Evolutionary conservation across 1,140 invertebrate species (phyloP), one percentile per base, ranked within the genome.

Genomic region (Neodiprion virginianus): DNA sequence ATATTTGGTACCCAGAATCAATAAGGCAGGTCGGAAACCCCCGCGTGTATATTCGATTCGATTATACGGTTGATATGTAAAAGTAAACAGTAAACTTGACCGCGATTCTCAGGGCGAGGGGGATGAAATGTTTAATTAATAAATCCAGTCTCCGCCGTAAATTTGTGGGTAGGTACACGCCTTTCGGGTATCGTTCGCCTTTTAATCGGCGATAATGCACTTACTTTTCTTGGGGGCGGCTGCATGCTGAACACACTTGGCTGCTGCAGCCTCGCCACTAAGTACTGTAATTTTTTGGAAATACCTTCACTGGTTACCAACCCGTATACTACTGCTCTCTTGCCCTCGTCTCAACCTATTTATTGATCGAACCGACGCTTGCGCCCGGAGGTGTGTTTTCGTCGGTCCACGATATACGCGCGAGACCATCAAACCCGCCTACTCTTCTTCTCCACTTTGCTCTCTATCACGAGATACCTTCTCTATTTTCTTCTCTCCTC

Each of bases 161-260:
- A 12, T 10, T 17, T 7, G 12, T 3, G 17, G 12, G 17, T 14
- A 74, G 0, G 8, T 53, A 21, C n/a, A 49, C 5, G 21, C 47
- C 17, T 21, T 17, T 74, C n/a, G 7, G 10, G 11, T 53, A 12
- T 50, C 10, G 50, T 9, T 48, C 28, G 28, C 28, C 0, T 9
- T 21, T 50, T 1, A 61, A 49, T 47, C n/a, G 48, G 68, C 40
- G 66, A 48, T 47, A 84, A 40, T 40, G 28, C 28, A 40, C 86
- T 91, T 89, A 94, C 93, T 92, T 94, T 94, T 89, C 93, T 92
- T 84, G 93, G 93, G 77, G 93, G 93, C 79, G 93, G 93, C 90
- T 94, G 93, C 93, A 94, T 93, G 88, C 84, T 90, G 88, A 81
- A 83, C 77, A 74, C 84, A 79, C 80, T 72, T 80, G 79, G 79